These are phyloP conservation scores for Cosmorhoe ocellata DNA, from an alignment of 2,888 invertebrate species.

Conservation along the genomic window DNA sequence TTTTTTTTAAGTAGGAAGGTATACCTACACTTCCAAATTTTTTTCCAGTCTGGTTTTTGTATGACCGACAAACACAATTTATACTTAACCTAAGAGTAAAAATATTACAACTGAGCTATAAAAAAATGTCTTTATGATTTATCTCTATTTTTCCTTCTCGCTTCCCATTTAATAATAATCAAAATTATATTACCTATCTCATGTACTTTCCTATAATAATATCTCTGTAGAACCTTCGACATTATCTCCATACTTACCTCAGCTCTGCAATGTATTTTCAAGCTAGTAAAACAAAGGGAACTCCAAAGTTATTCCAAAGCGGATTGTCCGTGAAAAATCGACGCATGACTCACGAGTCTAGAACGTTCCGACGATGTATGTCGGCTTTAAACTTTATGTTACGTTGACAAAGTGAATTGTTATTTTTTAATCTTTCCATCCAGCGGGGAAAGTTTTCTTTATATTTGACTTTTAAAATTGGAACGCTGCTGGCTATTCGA, in stretches of 20 bases:
- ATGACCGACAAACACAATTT: no score
- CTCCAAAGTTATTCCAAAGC: constrained; percentile 5
- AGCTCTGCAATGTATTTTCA: neutral
- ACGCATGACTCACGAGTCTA: constrained; percentile 16
- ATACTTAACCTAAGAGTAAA: no score
- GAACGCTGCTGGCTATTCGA: constrained; percentile 4
- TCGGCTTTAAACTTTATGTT: constrained; percentile 5
- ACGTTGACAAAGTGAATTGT: constrained; percentile 17
- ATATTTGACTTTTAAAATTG: constrained; percentile 17
- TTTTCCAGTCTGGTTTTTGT: no score
- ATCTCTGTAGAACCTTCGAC: neutral
- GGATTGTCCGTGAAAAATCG: constrained; percentile 20
- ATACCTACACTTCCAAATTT: no score
- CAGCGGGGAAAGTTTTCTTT: constrained; percentile 11
- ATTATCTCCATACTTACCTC: no score
- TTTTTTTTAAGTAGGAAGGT: no score
- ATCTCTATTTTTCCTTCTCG: no score
- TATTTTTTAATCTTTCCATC: constrained; percentile 18
- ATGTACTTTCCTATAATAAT: no score
- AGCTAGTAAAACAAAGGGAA: constrained; percentile 4
- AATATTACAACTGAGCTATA: no score
- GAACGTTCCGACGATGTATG: constrained; percentile 12
- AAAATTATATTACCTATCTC: no score
- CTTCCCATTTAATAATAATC: no score
- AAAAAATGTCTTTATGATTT: no score